A percentile compares a stretch with the other conserved stretches of the same genome.
These are phyloP conservation scores for Aspiorhynchus laticeps DNA, from an alignment of 2,113 vertebrate genomes.

Conservation along the genomic window DNA sequence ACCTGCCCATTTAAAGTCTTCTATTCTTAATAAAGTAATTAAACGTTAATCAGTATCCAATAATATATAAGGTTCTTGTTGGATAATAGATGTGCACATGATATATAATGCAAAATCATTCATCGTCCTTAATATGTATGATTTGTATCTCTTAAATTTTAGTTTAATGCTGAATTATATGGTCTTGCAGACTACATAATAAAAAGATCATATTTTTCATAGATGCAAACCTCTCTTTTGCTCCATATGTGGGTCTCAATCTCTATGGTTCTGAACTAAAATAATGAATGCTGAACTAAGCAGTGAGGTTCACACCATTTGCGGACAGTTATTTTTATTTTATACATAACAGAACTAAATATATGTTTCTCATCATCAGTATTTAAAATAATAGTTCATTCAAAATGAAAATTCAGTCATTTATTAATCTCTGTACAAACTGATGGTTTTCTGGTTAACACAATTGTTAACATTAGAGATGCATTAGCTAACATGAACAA, in stretches of 20 bases:
- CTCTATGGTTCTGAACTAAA: background rate
- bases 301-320: background rate
- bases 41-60: conserved; percentile 42
- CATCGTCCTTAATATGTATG: conserved; percentile 4
- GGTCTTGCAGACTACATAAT: background rate
- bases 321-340: too few species aligned
- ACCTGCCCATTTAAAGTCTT: background rate
- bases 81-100: conserved; percentile 23
- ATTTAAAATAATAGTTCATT: too few species aligned
- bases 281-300: background rate
- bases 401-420: too few species aligned
- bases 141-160: background rate
- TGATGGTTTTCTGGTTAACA: too few species aligned
- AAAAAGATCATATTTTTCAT: background rate
- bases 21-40: conserved; percentile 13
- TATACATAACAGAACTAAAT: too few species aligned
- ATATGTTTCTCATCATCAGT: too few species aligned
- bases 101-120: conserved; percentile 58
- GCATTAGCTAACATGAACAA: too few species aligned
- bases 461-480: too few species aligned
- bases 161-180: background rate
- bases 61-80: conserved; percentile 4
- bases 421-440: too few species aligned
- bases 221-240: background rate
- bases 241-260: background rate